Conservation (phyloP, 2,888 invertebrate genomes). For the Hemaris fuciformis region DNA sequence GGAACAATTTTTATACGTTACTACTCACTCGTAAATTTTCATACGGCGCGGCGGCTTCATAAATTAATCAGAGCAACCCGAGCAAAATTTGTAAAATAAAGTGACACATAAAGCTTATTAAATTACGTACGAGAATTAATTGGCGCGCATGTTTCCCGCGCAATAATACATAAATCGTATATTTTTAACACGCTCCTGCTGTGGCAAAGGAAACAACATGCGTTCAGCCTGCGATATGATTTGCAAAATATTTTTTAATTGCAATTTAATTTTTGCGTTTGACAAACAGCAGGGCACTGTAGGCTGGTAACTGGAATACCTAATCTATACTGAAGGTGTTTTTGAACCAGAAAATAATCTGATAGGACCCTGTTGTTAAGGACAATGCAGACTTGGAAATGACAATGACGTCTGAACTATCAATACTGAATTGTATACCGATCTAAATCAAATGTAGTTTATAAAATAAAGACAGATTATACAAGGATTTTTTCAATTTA, state of each 20-base stretch:
- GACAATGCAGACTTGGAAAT: too few species aligned
- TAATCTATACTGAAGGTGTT: too few species aligned
- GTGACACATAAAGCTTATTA: conserved; percentile 8
- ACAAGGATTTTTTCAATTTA: too few species aligned
- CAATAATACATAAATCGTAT: not conserved
- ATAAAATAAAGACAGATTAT: too few species aligned
- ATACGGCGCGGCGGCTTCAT: not conserved
- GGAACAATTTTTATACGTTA: not conserved
- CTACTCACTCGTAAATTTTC: not conserved
- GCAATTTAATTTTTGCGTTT: not conserved
- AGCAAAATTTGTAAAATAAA: conserved; percentile 5
- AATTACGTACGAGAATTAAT: conserved; percentile 13
- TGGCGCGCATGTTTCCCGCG: conserved; percentile 7
- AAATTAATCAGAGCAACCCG: conserved; percentile 1
- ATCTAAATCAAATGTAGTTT: too few species aligned
- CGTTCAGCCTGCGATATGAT: not conserved
- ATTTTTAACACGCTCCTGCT: not conserved
- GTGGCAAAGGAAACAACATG: not conserved
- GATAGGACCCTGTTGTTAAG: too few species aligned
- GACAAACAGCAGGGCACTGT: too few species aligned
- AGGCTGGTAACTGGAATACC: too few species aligned
- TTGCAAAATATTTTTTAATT: not conserved
- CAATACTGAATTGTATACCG: too few species aligned
- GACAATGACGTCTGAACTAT: too few species aligned
- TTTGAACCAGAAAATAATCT: too few species aligned